These are phyloP conservation scores for Taenaris catops DNA, from an alignment of 2,888 invertebrate genomes.

Conservation along the genomic window DNA sequence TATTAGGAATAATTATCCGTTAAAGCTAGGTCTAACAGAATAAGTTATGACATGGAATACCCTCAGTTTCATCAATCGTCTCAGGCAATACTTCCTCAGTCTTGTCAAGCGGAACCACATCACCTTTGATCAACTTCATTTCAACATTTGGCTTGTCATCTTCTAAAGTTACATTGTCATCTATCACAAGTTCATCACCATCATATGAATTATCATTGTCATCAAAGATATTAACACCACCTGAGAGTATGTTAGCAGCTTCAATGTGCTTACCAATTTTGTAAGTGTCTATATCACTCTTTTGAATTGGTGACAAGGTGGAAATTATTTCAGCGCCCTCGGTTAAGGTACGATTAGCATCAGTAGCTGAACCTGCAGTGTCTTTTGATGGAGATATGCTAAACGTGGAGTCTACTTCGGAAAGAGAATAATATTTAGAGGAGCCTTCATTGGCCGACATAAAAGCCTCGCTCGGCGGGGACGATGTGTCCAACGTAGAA, in stretches of 20 bases:
- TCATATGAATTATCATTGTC: conserved; percentile 75
- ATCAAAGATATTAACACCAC: conserved; percentile 72
- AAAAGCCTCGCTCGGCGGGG: conserved; percentile 57
- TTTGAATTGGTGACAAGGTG: conserved; percentile 56
- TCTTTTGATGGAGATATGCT: conserved; percentile 56
- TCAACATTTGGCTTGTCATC: conserved; percentile 48
- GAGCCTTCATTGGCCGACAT: conserved; percentile 65
- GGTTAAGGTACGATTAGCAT: conserved; percentile 39
- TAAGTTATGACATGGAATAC: too few species aligned
- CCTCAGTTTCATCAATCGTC: conserved; percentile 36
- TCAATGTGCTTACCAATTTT: conserved; percentile 70
- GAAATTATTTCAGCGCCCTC: conserved; percentile 45
- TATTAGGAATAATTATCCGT: too few species aligned
- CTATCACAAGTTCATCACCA: conserved; percentile 69
- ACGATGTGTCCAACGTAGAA: conserved; percentile 58
- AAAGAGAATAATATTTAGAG: conserved; percentile 67
- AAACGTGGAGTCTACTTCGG: conserved; percentile 62
- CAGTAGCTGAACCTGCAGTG: conserved; percentile 36
- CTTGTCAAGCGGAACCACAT: conserved; percentile 31
- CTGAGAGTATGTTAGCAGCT: conserved; percentile 68
- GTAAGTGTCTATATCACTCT: conserved; percentile 52
- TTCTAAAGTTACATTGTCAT: conserved; percentile 54
- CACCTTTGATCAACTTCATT: conserved; percentile 32
- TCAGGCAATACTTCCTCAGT: conserved; percentile 33
- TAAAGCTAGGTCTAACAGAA: too few species aligned